Percentiles rank a stretch among this genome's conserved stretches.
Evolutionary conservation across 2,888 invertebrate species (phyloP).

Genomic region (Cyrtodaria siliqua): DNA sequence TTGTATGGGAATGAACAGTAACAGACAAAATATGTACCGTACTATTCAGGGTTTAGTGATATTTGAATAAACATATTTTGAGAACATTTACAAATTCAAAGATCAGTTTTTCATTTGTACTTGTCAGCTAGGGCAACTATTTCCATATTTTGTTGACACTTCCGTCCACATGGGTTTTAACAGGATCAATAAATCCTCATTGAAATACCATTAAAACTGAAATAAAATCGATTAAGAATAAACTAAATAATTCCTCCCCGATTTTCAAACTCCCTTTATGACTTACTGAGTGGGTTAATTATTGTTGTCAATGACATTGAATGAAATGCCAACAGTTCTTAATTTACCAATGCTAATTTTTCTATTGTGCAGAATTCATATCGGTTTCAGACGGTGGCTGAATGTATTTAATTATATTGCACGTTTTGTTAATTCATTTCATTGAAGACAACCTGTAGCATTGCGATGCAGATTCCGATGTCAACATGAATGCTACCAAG

Average conservation of each 20-base stretch:
- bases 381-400: slow-evolving; percentile 34
- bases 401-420: slow-evolving; percentile 49
- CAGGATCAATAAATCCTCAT: no score
- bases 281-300: slow-evolving; percentile 12
- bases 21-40: no score
- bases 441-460: slow-evolving; percentile 23
- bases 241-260: neutral
- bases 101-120: no score
- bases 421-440: slow-evolving; percentile 38
- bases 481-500: slow-evolving; percentile 25
- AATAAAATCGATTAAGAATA: neutral
- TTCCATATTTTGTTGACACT: no score
- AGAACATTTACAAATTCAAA: no score
- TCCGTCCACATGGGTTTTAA: no score
- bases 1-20: no score
- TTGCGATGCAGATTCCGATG: slow-evolving; percentile 26
- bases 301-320: slow-evolving; percentile 32
- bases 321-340: slow-evolving; percentile 34
- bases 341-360: slow-evolving; percentile 42
- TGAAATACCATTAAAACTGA: neutral
- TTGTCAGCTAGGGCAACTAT: no score
- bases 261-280: slow-evolving; percentile 1
- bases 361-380: slow-evolving; percentile 42
- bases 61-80: no score
- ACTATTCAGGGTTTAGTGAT: no score